Evolutionary conservation across 2,113 vertebrate genomes (phyloP).

Genomic region (Stegostoma tigrinum): DNA sequence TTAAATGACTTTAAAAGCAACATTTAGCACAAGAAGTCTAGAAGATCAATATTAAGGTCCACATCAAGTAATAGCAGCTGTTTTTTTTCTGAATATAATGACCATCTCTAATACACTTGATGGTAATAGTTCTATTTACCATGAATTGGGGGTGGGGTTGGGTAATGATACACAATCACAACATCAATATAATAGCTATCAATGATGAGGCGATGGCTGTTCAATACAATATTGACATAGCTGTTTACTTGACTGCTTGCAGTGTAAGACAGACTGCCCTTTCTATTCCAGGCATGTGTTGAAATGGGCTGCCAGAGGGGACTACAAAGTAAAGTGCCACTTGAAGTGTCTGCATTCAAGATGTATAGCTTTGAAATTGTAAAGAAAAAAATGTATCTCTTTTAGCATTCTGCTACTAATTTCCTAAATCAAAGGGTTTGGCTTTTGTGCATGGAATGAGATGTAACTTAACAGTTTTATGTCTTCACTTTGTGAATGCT

Average conservation of each 20-base stretch:
- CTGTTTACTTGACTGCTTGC: neutral
- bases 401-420: neutral
- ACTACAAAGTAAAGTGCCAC: neutral
- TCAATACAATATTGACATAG: constrained; percentile 1
- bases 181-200: neutral
- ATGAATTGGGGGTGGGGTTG: constrained; percentile 38
- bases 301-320: neutral
- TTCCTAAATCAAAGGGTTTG: neutral
- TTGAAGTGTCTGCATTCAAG: neutral
- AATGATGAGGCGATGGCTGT: neutral
- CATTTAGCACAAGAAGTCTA: constrained; percentile 56
- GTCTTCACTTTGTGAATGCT: neutral
- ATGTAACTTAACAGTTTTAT: neutral
- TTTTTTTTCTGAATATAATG: constrained; percentile 56
- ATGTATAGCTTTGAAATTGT: neutral
- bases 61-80: constrained; percentile 63
- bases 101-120: constrained; percentile 59
- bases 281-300: neutral
- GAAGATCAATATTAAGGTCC: constrained; percentile 59
- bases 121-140: constrained; percentile 48
- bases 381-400: neutral
- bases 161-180: neutral
- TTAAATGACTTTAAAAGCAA: constrained; percentile 26
- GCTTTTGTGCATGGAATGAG: neutral
- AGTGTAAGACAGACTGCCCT: neutral